Evolutionary conservation across 2,113 vertebrate genomes (phyloP), one percentile per base, ranked within the genome.

Genomic region (Embiotoca jacksoni): DNA sequence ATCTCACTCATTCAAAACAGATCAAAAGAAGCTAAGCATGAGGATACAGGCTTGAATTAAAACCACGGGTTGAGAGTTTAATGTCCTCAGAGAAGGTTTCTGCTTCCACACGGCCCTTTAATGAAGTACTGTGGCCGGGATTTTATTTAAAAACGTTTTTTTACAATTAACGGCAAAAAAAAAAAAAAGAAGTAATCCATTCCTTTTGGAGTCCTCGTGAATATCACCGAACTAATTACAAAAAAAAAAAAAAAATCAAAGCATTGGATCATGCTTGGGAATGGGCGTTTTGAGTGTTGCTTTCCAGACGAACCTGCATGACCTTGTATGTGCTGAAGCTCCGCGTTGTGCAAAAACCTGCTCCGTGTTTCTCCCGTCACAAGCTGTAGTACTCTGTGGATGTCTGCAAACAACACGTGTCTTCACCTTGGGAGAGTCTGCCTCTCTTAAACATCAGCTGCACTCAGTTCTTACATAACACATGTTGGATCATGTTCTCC

Each of bases 271-370:
- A 46, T 50, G 57, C 65, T 31, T 49, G 69, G 70, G 79, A 84
- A 83, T 75, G 73, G 72, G 74, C 49, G 14, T 85, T 77, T 61
- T 71, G 58, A 80, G 83, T 85, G 73, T 72, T 84, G 78, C 82
- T 90, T 81, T 91, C 78, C 85, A 59, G 82, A 89, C 88, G 71
- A 80, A 85, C 75, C 81, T 94, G 92, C 95, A 95, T 95, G 93
- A 91, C 84, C 62, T 60, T 92, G 78, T 84, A 58, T 86, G 86
- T 91, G 81, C 82, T 90, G 53, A 86, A 61, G 71, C 79, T 66
- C 88, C 81, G 23, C 23, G 67, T 81, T 75, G 84, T 91, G 77
- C 7, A 46, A 70, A 87, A 85, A 74, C 55, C 71, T 70, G 75
- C 78, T 23, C 23, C 5, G 80, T 83, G 81, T 85, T 78, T 54